Base-by-base conservation (phyloP, 2,113 vertebrate genomes). In the Proteles cristata region DNA sequence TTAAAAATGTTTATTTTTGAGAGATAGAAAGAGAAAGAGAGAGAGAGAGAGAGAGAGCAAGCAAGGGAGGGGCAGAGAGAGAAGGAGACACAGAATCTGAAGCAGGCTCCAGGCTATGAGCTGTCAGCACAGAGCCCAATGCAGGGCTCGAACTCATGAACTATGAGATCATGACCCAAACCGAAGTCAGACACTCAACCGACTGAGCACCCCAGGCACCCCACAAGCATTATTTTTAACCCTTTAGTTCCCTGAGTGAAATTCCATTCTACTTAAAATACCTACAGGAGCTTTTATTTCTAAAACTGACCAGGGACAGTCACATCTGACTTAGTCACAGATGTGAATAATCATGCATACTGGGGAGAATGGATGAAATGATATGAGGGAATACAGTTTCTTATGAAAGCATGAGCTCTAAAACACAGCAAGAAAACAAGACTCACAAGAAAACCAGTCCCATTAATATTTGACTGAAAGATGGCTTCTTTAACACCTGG, bases 241-340 rank as follows among this genome's bases (percentile, higher is more conserved):
- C 80, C 25, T 33, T 25, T 48, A 93, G 68, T 65, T 66, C 45
- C 55, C 11, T 48, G 43, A 58, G 66, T 85, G 35, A 85, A 90
- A 65, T 73, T 66, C 43, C 45, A 61, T 93, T 90, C 45, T 89
- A 48, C 15, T 79, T 79, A 90, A 93, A 89, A 89, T 33, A 71
- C 17, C n/a, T 69, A 66, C 23, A 93, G 12, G 14, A 65, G 55
- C 55, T 93, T 80, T 58, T 90, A 2, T n/a, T 86, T 85, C 35
- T 58, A 45, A 81, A 90, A 68, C 11, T 61, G n/a, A 95, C 69
- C 3, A 0, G n/a, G 5, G 12, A 45, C 7, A 65, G 5, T 63
- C 39, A 9, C 7, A 48, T 39, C 39, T 39, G 39, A 39, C 39
- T 39, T 39, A 39, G 39, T 39, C 39, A 9, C 7, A 48, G 19